These are phyloP conservation scores for Falco peregrinus DNA, from an alignment of 2,797 vertebrate species.

Conservation along the genomic window DNA sequence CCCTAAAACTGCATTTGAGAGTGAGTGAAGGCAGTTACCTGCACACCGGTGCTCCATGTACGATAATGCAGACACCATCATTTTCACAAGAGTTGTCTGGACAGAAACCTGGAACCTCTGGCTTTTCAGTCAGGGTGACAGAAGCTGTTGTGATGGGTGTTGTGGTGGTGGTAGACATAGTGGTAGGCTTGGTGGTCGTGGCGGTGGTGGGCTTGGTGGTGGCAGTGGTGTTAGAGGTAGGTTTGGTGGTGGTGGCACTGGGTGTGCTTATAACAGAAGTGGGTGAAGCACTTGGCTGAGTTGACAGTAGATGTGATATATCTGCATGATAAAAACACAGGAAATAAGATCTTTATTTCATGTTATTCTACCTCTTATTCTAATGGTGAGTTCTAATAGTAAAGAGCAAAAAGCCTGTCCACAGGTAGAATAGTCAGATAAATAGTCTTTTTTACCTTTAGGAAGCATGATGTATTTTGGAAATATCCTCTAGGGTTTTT, in stretches of 20 bases:
- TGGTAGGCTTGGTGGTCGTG: neutral
- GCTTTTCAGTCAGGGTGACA: neutral
- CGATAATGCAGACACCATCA: slow-evolving; percentile 77
- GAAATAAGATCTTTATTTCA: neutral
- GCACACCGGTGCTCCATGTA: slow-evolving; percentile 68
- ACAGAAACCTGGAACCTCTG: slow-evolving; percentile 40
- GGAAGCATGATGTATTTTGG: neutral
- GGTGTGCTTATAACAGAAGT: neutral
- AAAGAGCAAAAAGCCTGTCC: neutral
- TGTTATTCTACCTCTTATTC: neutral
- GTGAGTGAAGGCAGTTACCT: slow-evolving; percentile 73
- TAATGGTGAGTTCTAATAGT: neutral
- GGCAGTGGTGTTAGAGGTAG: neutral
- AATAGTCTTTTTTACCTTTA: neutral
- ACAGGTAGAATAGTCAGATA: neutral
- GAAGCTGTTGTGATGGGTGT: neutral
- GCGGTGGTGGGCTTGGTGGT: neutral
- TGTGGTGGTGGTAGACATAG: neutral
- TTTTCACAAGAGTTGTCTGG: slow-evolving; percentile 77
- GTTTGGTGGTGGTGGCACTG: neutral
- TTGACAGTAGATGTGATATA: slow-evolving; percentile 79
- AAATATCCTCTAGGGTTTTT: neutral
- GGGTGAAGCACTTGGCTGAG: slow-evolving; percentile 32
- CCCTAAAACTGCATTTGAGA: neutral
- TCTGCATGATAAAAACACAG: slow-evolving; percentile 68